Evolutionary conservation across 2,888 invertebrate species (phyloP).

Genomic region (Rapana venosa): DNA sequence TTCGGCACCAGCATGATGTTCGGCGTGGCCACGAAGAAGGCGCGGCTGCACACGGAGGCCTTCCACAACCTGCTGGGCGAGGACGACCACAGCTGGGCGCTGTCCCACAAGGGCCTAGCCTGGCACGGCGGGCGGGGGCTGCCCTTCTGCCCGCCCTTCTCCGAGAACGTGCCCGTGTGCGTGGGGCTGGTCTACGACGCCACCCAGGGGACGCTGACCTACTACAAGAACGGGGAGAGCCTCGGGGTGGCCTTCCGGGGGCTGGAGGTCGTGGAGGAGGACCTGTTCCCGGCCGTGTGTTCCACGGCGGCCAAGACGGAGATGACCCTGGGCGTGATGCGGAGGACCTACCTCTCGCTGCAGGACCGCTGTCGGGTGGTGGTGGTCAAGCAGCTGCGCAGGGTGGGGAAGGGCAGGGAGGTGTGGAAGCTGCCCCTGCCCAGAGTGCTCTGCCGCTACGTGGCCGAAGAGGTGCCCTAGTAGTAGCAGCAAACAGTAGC

Average conservation of each 20-base stretch:
- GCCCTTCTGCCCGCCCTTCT: slow-evolving; percentile 84
- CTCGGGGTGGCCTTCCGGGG: slow-evolving; percentile 86
- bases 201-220: slow-evolving; percentile 84
- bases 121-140: slow-evolving; percentile 85
- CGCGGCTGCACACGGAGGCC: slow-evolving; percentile 84
- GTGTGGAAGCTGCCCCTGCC: slow-evolving; percentile 83
- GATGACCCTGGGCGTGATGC: slow-evolving; percentile 83
- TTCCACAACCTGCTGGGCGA: slow-evolving; percentile 86
- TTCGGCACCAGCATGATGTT: slow-evolving; percentile 89
- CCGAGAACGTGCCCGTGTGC: slow-evolving; percentile 85
- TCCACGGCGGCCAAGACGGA: slow-evolving; percentile 88
- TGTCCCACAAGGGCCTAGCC: slow-evolving; percentile 86
- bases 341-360: slow-evolving; percentile 84
- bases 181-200: slow-evolving; percentile 85
- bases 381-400: slow-evolving; percentile 76
- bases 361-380: slow-evolving; percentile 82
- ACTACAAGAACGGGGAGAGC: slow-evolving; percentile 85
- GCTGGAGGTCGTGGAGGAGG: slow-evolving; percentile 82
- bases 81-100: slow-evolving; percentile 85
- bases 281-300: slow-evolving; percentile 85
- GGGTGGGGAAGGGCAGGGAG: slow-evolving; percentile 39
- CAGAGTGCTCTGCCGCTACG: slow-evolving; percentile 79
- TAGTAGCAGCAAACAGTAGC: too few species aligned
- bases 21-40: slow-evolving; percentile 83
- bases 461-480: slow-evolving; percentile 42